phyloP scores from a whole-genome alignment of 2,888 invertebrate species.

The Anagyrus pseudococci region DNA sequence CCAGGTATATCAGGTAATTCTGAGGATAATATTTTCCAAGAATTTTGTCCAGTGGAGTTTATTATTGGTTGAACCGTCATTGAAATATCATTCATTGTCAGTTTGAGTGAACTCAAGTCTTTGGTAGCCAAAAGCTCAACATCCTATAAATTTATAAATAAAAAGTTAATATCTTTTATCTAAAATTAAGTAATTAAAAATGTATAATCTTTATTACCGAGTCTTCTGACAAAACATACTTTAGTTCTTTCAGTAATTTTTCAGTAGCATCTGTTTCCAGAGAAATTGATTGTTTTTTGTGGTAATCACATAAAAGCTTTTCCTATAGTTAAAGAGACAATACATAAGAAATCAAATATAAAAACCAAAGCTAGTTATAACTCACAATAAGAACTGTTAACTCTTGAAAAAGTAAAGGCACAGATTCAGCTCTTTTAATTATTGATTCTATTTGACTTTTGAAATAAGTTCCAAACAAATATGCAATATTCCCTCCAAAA shows the following conservation, averaged over 20 bases:
- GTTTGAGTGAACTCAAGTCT: constrained; percentile 46
- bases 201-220: constrained; percentile 43
- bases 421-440: constrained; percentile 43
- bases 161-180: not conserved
- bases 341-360: not conserved
- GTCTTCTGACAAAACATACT: constrained; percentile 41
- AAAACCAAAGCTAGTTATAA: not conserved
- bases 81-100: constrained; percentile 46
- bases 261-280: constrained; percentile 15
- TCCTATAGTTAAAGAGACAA: constrained; percentile 16
- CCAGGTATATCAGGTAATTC: constrained; percentile 50
- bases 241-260: constrained; percentile 47
- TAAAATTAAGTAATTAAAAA: constrained; percentile 8
- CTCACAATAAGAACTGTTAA: constrained; percentile 42
- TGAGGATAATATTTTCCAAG: constrained; percentile 47
- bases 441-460: constrained; percentile 41
- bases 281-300: not conserved
- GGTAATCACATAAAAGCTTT: constrained; percentile 5
- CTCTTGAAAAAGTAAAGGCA: constrained; percentile 49
- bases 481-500: constrained; percentile 49
- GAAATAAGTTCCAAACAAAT: constrained; percentile 43
- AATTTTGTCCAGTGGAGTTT: constrained; percentile 38
- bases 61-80: constrained; percentile 43
- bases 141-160: constrained; percentile 39
- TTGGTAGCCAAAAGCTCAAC: constrained; percentile 44